These are phyloP conservation scores for Megathymus violae DNA, from an alignment of 1,140 invertebrate genomes.

Conservation along the genomic window DNA sequence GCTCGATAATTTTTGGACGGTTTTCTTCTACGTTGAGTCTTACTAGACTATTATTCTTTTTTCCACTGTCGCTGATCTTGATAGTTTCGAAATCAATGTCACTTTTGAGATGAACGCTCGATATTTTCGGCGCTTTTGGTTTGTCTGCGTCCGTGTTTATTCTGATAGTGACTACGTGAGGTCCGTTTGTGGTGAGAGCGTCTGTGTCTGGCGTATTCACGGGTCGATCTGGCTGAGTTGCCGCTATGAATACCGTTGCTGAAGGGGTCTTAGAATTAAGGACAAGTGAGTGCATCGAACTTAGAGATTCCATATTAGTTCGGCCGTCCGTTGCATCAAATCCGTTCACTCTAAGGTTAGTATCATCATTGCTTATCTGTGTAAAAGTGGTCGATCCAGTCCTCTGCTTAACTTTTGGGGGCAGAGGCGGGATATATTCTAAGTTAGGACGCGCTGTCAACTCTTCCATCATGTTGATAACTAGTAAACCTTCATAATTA, in stretches of 20 bases:
- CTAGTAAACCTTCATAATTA: constrained; percentile 78
- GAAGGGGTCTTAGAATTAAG: constrained; percentile 79
- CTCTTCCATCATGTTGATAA: constrained; percentile 72
- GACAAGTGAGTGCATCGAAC: constrained; percentile 83
- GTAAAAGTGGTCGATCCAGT: constrained; percentile 73
- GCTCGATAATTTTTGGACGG: constrained; percentile 67
- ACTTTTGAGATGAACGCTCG: constrained; percentile 77
- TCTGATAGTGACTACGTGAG: constrained; percentile 88
- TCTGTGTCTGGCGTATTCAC: constrained; percentile 67
- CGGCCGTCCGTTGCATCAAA: constrained; percentile 55
- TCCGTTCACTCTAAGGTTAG: constrained; percentile 61
- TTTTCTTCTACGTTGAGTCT: constrained; percentile 69
- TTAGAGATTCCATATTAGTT: constrained; percentile 69
- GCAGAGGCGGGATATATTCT: constrained; percentile 73
- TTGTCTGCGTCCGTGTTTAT: constrained; percentile 85
- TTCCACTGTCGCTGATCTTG: constrained; percentile 66
- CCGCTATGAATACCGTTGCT: constrained; percentile 86
- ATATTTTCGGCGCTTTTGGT: constrained; percentile 79
- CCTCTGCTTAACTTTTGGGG: constrained; percentile 66
- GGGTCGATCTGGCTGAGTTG: constrained; percentile 80
- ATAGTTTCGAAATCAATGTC: constrained; percentile 69
- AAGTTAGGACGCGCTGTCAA: constrained; percentile 65
- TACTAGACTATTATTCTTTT: constrained; percentile 71
- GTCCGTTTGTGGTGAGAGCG: constrained; percentile 67
- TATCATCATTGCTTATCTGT: constrained; percentile 68